Evolutionary conservation across 1,140 invertebrate species (phyloP).

Genomic region (Panonychus citri): DNA sequence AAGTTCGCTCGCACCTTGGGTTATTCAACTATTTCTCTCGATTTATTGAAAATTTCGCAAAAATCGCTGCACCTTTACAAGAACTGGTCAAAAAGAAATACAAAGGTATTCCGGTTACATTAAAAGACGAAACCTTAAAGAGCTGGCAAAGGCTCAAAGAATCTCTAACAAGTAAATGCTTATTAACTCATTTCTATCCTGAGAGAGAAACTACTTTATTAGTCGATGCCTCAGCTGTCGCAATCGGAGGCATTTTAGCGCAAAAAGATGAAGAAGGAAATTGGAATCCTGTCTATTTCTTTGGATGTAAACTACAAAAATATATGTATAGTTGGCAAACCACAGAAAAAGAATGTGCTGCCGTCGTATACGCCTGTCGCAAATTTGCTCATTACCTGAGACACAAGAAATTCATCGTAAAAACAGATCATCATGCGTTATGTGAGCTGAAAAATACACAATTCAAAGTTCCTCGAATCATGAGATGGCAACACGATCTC

Average conservation of each 20-base stretch:
- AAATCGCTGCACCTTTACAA: neutral
- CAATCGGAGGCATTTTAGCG: constrained; percentile 18
- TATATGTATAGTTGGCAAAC: constrained; percentile 24
- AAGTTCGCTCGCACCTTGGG: neutral
- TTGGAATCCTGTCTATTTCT: constrained; percentile 12
- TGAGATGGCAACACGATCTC: constrained; percentile 26
- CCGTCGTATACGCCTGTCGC: constrained; percentile 25
- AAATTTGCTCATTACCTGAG: constrained; percentile 27
- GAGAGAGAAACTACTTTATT: neutral
- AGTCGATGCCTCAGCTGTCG: constrained; percentile 17
- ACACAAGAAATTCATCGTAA: constrained; percentile 25
- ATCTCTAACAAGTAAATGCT: neutral
- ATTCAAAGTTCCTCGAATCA: constrained; percentile 22
- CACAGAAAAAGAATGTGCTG: constrained; percentile 28
- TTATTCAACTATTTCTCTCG: neutral
- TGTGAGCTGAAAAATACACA: constrained; percentile 24
- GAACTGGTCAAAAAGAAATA: neutral
- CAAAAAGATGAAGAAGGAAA: constrained; percentile 12
- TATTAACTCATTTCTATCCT: neutral
- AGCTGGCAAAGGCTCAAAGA: neutral
- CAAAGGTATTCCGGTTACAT: neutral
- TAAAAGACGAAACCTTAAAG: neutral
- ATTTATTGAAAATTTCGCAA: neutral
- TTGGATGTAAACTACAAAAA: constrained; percentile 19
- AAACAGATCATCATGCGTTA: constrained; percentile 28